Conservation (phyloP, 2,888 invertebrate species). For the Andrena marginata region DNA sequence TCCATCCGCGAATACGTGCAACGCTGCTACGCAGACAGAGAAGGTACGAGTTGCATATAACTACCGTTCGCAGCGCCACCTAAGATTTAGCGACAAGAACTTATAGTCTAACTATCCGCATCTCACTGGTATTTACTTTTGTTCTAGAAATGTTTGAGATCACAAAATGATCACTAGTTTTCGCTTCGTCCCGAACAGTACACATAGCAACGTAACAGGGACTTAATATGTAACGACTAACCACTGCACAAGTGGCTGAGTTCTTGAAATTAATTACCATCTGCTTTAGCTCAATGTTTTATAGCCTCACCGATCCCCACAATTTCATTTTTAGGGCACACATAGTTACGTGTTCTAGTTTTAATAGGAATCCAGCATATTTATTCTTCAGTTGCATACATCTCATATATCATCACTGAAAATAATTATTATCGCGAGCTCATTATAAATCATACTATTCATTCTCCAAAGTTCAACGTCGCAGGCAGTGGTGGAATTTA, state of each 20-base stretch:
- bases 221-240: background rate
- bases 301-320: slow-evolving; percentile 5
- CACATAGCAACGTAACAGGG: slow-evolving; percentile 16
- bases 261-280: slow-evolving; percentile 4
- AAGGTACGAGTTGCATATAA: slow-evolving; percentile 87
- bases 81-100: background rate
- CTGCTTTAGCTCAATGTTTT: slow-evolving; percentile 19
- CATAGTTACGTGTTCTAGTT: slow-evolving; percentile 13
- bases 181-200: slow-evolving; percentile 27
- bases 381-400: slow-evolving; percentile 11
- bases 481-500: background rate
- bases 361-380: background rate
- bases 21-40: slow-evolving; percentile 95
- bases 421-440: background rate
- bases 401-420: background rate
- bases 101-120: slow-evolving; percentile 6
- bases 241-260: slow-evolving; percentile 24
- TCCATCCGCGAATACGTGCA: slow-evolving; percentile 88
- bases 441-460: background rate
- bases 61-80: background rate
- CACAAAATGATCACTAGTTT: slow-evolving; percentile 19
- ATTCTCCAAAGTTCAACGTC: background rate
- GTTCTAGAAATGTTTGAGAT: slow-evolving; percentile 19
- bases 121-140: slow-evolving; percentile 15
- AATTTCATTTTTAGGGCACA: background rate